Base-by-base conservation (phyloP, 2,113 vertebrate genomes). In the Sturnus vulgaris region DNA sequence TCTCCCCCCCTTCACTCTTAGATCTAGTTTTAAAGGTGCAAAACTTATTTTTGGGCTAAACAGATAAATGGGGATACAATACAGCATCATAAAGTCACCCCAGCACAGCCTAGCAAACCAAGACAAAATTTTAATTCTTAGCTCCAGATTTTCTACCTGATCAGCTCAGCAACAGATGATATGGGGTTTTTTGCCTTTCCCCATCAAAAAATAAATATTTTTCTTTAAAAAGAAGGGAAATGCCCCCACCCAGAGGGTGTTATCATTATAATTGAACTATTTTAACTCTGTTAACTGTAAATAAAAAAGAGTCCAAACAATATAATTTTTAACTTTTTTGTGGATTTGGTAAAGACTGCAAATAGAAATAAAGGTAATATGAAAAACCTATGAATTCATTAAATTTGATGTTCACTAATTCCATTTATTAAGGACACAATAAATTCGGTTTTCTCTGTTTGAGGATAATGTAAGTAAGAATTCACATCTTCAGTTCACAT, bases 211-310 rank as follows among this genome's bases (percentile, higher is more conserved):
- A 35, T 25, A 1, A 64, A 46, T 3, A 31, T 71, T 79, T 79
- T 12, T 2, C 30, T 59, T 50, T 50, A 49, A 64, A 85, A 78
- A 72, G 7, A 12, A 47, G 8, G 22, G 5, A 27, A 55, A 83
- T 33, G 2, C 13, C 3, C 4, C 9, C 9, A 24, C 5, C 1
- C 27, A 33, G 52, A 35, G 7, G 56, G 11, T 40, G 8, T 33
- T 82, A 30, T 31, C 22, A 21, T 80, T 75, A 15, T 66, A 27
- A 68, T 7, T 39, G 24, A 83, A 10, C 16, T 55, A 33, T 2
- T 80, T 1, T 40, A 61, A 50, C 22, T 28, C 80, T 66, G 14
- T n/a, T 72, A 75, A 39, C 11, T 5, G 12, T 77, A 10, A 61
- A 5, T 44, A 39, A n/a, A 63, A 83, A 80, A 47, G 5, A n/a